phyloP scores from a whole-genome alignment of 1,140 invertebrate genomes.

The Aphaenogaster ashmeadi region DNA sequence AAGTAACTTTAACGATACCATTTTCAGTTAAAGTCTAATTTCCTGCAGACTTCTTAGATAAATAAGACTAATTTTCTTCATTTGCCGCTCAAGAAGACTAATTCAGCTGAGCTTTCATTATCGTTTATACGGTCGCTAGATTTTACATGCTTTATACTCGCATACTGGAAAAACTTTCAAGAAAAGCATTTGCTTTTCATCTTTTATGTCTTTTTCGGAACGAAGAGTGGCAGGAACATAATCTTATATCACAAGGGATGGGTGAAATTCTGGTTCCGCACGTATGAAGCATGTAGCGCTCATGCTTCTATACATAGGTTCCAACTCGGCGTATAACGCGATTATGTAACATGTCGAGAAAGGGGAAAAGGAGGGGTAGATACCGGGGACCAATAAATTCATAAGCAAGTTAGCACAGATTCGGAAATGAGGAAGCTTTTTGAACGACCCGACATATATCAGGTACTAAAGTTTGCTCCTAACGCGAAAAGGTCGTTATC shows the following conservation, averaged over 20 bases:
- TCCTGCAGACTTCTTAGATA: background rate
- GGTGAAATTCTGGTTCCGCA: background rate
- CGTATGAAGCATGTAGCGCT: background rate
- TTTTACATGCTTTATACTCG: background rate
- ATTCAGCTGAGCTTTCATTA: background rate
- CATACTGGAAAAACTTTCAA: background rate
- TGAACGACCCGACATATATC: slow-evolving; percentile 45
- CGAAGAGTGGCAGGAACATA: background rate
- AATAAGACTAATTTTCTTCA: background rate
- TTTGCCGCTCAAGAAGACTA: background rate
- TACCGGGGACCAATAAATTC: slow-evolving; percentile 36
- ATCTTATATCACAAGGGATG: slow-evolving; percentile 19
- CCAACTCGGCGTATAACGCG: slow-evolving; percentile 32
- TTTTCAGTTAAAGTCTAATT: background rate
- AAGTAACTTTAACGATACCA: background rate
- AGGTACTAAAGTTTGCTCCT: slow-evolving; percentile 40
- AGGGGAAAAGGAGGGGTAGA: background rate
- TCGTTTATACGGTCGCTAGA: background rate
- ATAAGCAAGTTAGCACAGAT: slow-evolving; percentile 12
- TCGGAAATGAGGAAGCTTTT: slow-evolving; percentile 19
- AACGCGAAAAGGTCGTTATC: slow-evolving; percentile 52
- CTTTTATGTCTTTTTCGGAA: background rate
- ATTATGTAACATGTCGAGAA: slow-evolving; percentile 30
- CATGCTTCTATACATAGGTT: background rate
- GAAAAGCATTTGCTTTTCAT: background rate